Evolutionary conservation across 2,113 vertebrate species (phyloP).

Genomic region (Castor canadensis): DNA sequence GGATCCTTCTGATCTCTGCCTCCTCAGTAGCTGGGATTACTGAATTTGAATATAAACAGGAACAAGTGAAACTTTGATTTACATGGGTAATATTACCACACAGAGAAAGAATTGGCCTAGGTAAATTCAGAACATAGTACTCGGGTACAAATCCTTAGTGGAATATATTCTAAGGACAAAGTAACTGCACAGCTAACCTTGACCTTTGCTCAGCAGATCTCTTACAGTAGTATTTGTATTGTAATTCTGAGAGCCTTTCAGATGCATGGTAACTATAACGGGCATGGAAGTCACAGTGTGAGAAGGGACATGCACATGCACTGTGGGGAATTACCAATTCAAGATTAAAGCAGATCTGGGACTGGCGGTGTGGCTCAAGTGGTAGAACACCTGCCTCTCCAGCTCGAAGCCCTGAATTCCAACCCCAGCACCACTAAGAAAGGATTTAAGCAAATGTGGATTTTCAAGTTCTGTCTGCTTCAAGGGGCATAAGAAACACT

Average conservation of each 20-base stretch:
- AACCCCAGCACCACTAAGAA: too few relatives aligned
- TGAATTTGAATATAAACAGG: slow-evolving; percentile 10
- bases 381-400: too few relatives aligned
- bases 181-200: neutral
- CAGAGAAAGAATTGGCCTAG: neutral
- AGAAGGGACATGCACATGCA: neutral
- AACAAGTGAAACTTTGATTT: slow-evolving; percentile 16
- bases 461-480: neutral
- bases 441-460: neutral
- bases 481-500: neutral
- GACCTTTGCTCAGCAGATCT: slow-evolving; percentile 11
- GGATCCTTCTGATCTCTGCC: too few relatives aligned
- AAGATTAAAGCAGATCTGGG: neutral
- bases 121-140: neutral
- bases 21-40: too few relatives aligned
- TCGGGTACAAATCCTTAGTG: neutral
- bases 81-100: neutral
- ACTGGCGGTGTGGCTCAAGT: too few relatives aligned
- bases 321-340: neutral
- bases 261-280: neutral
- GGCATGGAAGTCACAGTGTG: neutral
- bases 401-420: too few relatives aligned
- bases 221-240: neutral
- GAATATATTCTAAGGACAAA: neutral
- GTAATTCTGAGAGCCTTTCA: neutral